Evolutionary conservation across 2,888 invertebrate species (phyloP).

Genomic region (Koerneria pararmatus): DNA sequence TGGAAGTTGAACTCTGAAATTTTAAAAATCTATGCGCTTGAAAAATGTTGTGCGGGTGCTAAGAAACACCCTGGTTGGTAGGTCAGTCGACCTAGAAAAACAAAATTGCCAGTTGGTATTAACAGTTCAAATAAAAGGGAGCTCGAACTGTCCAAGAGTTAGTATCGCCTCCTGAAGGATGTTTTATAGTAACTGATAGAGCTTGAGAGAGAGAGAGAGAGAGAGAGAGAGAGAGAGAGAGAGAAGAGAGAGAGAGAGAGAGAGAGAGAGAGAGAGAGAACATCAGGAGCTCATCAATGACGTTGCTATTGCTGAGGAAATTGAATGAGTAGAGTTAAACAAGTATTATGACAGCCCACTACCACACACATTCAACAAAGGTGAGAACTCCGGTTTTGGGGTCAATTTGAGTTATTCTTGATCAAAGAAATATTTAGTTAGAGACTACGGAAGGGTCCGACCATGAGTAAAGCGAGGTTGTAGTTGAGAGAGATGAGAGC

Average conservation of each 20-base stretch:
- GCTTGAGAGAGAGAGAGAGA: neutral
- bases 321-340: neutral
- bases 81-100: too few species aligned
- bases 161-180: too few species aligned
- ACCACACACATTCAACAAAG: too few species aligned
- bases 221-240: neutral
- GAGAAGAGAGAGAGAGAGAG: neutral
- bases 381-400: too few species aligned
- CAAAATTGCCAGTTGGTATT: too few species aligned
- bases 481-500: constrained; percentile 5
- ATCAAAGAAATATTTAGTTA: neutral
- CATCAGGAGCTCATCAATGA: constrained; percentile 1
- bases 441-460: neutral
- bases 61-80: too few species aligned
- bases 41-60: too few species aligned
- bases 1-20: too few species aligned
- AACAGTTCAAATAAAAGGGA: too few species aligned
- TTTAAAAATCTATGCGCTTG: too few species aligned
- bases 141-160: too few species aligned
- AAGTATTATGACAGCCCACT: neutral
- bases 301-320: neutral
- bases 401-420: neutral
- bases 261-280: neutral
- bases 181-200: constrained; percentile 9
- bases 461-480: neutral